Evolutionary conservation across 2,797 vertebrate genomes (phyloP).

Genomic region (Helarctos malayanus): DNA sequence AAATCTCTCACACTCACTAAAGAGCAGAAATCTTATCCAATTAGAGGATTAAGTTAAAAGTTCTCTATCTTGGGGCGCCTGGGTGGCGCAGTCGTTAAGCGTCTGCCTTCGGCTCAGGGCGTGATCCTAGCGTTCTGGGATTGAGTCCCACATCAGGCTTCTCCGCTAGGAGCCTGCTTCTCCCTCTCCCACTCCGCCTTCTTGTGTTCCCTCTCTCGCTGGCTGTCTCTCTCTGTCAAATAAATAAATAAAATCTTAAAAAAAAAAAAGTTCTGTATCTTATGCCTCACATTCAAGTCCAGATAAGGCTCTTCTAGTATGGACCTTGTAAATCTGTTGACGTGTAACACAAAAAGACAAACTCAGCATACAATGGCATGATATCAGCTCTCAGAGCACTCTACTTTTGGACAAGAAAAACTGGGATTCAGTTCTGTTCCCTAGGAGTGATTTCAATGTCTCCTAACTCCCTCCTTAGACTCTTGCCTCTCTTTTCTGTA

Average conservation of each 20-base stretch:
- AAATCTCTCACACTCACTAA: not conserved
- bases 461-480: not conserved
- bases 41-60: not conserved
- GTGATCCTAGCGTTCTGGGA: too few relatives aligned
- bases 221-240: too few relatives aligned
- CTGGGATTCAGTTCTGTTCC: not conserved
- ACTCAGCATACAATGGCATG: not conserved
- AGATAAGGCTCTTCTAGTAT: not conserved
- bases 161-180: too few relatives aligned
- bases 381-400: not conserved
- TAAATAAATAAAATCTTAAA: too few relatives aligned
- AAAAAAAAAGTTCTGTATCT: not conserved
- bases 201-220: too few relatives aligned
- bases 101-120: too few relatives aligned
- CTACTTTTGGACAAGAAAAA: not conserved
- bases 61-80: not conserved
- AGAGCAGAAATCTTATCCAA: not conserved
- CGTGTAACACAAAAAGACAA: not conserved
- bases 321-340: not conserved
- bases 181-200: too few relatives aligned
- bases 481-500: not conserved
- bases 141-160: too few relatives aligned
- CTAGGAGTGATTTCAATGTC: not conserved
- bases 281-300: not conserved
- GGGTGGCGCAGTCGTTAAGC: too few relatives aligned